These are phyloP conservation scores for Lepus townsendii DNA, from an alignment of 2,797 vertebrate genomes.

Conservation along the genomic window DNA sequence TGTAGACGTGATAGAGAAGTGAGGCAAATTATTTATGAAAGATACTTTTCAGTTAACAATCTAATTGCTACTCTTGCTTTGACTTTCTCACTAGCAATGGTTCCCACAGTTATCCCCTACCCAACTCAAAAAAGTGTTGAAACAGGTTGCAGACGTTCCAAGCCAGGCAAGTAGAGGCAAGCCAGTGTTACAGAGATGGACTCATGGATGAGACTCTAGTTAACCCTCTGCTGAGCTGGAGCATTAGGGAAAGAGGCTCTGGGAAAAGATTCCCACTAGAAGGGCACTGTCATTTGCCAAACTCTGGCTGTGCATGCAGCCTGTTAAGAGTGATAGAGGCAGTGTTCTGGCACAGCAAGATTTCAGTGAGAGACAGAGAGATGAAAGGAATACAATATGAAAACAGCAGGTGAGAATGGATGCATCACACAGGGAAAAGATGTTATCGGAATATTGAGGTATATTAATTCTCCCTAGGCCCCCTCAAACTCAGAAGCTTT, in stretches of 20 bases:
- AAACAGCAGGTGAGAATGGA: slow-evolving; percentile 75
- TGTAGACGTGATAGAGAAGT: background rate
- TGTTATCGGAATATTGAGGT: slow-evolving; percentile 73
- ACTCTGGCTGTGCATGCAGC: background rate
- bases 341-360: slow-evolving; percentile 57
- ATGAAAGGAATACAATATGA: slow-evolving; percentile 72
- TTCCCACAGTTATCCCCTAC: background rate
- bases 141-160: slow-evolving; percentile 11
- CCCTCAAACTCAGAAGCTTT: slow-evolving; percentile 41
- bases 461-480: slow-evolving; percentile 80
- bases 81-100: slow-evolving; percentile 24
- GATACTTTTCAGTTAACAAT: slow-evolving; percentile 30
- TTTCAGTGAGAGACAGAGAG: slow-evolving; percentile 65
- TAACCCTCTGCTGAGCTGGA: slow-evolving; percentile 50
- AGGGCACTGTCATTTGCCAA: slow-evolving; percentile 24
- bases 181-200: background rate
- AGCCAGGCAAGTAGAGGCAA: slow-evolving; percentile 21
- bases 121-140: slow-evolving; percentile 2
- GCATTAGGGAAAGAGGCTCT: slow-evolving; percentile 20
- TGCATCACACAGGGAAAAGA: slow-evolving; percentile 74
- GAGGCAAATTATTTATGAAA: slow-evolving; percentile 27
- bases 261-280: slow-evolving; percentile 46
- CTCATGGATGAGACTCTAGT: background rate
- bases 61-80: slow-evolving; percentile 63
- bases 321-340: slow-evolving; percentile 67